phyloP scores from a whole-genome alignment of 1,140 invertebrate genomes.

The Sycobia sp. region DNA sequence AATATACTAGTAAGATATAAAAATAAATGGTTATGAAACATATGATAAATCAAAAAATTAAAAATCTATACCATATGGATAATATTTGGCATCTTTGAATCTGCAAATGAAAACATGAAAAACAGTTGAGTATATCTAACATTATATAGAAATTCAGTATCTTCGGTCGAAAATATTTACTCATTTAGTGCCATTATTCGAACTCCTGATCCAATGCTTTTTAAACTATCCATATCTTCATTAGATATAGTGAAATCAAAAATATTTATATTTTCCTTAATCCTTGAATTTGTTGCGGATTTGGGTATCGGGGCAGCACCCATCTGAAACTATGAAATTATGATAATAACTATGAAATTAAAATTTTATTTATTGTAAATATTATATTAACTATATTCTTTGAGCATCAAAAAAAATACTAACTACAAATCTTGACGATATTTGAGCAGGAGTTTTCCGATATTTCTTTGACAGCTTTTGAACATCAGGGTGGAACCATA shows the following conservation, averaged over 20 bases:
- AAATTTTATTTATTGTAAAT: not conserved
- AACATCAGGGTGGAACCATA: conserved; percentile 62
- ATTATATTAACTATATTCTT: not conserved
- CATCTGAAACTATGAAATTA: conserved; percentile 41
- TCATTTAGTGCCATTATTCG: conserved; percentile 37
- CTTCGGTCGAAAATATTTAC: conserved; percentile 43
- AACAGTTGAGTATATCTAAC: not conserved
- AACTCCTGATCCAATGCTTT: conserved; percentile 40
- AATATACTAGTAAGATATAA: too few relatives aligned
- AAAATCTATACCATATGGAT: conserved; percentile 47
- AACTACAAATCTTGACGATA: conserved; percentile 73
- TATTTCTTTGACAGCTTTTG: conserved; percentile 68
- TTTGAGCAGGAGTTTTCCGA: conserved; percentile 71
- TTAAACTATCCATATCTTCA: conserved; percentile 64
- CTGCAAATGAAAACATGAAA: conserved; percentile 40
- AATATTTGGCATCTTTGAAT: conserved; percentile 43
- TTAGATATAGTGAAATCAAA: conserved; percentile 73
- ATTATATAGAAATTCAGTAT: conserved; percentile 15
- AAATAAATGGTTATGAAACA: too few relatives aligned
- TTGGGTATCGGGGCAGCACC: conserved; percentile 71
- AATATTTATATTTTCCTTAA: conserved; percentile 74
- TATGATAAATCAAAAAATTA: conserved; percentile 28
- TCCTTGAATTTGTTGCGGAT: conserved; percentile 70
- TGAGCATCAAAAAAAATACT: conserved; percentile 33
- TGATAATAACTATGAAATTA: conserved; percentile 12